Evolutionary conservation across 1,140 invertebrate species (phyloP).

Genomic region (Maconellicoccus hirsutus): DNA sequence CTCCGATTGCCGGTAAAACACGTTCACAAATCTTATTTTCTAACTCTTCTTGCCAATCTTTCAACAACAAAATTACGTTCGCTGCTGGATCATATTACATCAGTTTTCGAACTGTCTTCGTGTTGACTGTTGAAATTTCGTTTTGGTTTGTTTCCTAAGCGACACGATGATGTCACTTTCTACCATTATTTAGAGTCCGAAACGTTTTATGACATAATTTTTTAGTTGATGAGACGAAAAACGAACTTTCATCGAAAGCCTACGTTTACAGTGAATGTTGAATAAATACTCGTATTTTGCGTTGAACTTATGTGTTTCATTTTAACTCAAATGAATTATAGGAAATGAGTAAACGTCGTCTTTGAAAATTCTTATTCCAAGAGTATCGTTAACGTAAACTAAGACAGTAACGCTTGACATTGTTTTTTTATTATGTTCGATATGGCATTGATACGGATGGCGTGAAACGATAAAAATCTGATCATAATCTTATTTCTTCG

Average conservation of each 20-base stretch:
- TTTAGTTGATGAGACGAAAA: no score
- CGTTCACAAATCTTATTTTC: slow-evolving; percentile 19
- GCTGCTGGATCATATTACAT: slow-evolving; percentile 16
- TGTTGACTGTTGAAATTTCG: background rate
- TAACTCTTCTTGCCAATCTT: background rate
- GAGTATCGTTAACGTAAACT: background rate
- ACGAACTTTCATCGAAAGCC: no score
- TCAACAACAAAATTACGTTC: slow-evolving; percentile 16
- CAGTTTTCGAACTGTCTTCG: slow-evolving; percentile 14
- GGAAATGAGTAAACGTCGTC: no score
- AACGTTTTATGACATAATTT: background rate
- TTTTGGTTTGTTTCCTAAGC: background rate
- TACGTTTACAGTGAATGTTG: no score
- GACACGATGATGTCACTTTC: slow-evolving; percentile 18
- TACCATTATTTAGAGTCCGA: background rate
- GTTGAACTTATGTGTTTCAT: no score
- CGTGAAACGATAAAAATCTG: background rate
- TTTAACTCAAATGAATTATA: no score
- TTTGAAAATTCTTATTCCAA: no score
- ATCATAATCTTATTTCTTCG: background rate
- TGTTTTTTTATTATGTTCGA: background rate
- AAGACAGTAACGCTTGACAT: no score
- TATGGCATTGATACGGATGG: background rate
- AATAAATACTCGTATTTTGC: no score
- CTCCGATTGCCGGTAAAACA: slow-evolving; percentile 2